phyloP scores from a whole-genome alignment of 2,797 vertebrate genomes.

The Setipinna tenuifilis region DNA sequence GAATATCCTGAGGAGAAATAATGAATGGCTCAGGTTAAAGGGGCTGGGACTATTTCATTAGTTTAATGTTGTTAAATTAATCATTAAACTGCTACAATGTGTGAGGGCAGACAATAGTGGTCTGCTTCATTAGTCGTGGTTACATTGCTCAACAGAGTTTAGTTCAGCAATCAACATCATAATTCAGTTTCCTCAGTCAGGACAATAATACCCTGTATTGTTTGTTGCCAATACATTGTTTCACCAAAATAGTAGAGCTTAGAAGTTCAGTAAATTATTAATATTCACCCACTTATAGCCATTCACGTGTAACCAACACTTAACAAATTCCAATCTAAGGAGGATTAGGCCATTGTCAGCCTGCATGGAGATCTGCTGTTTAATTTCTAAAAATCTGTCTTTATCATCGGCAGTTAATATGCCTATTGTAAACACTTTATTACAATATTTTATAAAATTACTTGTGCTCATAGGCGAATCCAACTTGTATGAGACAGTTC shows the following conservation, averaged over 20 bases:
- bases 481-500: neutral
- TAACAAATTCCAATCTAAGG: neutral
- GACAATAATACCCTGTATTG: neutral
- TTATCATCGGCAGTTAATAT: neutral
- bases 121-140: neutral
- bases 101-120: neutral
- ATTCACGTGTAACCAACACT: neutral
- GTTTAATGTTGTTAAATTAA: neutral
- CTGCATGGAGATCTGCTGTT: neutral
- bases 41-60: neutral
- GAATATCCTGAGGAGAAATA: neutral
- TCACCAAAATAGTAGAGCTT: neutral
- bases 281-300: neutral
- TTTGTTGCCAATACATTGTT: neutral
- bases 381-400: neutral
- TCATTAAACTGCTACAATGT: neutral
- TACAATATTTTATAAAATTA: neutral
- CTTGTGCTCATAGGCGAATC: neutral
- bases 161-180: no score
- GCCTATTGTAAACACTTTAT: neutral
- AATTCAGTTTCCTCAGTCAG: neutral
- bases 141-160: no score
- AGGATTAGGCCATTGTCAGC: neutral
- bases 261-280: neutral
- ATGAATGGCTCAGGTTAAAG: neutral